Conservation (phyloP, 2,888 invertebrate genomes). For the Eutolmus rufibarbis region DNA sequence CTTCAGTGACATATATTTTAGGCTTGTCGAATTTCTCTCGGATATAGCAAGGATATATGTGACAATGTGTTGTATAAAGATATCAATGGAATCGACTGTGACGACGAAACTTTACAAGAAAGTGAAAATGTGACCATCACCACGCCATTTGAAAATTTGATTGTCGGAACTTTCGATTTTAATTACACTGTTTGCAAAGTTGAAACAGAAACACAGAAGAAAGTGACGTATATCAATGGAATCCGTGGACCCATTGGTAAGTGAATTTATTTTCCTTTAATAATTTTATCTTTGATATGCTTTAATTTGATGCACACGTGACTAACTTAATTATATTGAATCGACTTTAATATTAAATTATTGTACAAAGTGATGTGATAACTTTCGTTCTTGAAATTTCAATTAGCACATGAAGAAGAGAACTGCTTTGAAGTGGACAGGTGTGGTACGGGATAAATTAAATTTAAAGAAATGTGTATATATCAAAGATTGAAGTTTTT, state of each 20-base stretch:
- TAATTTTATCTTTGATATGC: neutral
- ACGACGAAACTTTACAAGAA: conserved; percentile 41
- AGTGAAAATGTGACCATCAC: neutral
- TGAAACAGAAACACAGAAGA: conserved; percentile 59
- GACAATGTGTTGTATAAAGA: conserved; percentile 58
- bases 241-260: conserved; percentile 61
- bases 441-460: neutral
- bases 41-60: conserved; percentile 56
- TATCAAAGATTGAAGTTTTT: neutral
- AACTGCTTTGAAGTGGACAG: neutral
- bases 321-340: neutral
- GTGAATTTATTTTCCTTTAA: conserved; percentile 16
- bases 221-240: conserved; percentile 58
- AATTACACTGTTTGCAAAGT: conserved; percentile 61
- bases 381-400: neutral
- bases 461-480: neutral
- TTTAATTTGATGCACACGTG: neutral
- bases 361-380: neutral
- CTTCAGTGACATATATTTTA: conserved; percentile 36
- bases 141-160: neutral
- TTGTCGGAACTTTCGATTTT: conserved; percentile 50
- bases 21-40: conserved; percentile 60
- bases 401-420: neutral
- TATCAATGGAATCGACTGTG: conserved; percentile 57
- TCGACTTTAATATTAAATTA: neutral